Percentiles rank a stretch among this genome's conserved stretches.
These are phyloP conservation scores for Bilobella aurantiaca DNA, from an alignment of 1,140 invertebrate species.

Conservation along the genomic window DNA sequence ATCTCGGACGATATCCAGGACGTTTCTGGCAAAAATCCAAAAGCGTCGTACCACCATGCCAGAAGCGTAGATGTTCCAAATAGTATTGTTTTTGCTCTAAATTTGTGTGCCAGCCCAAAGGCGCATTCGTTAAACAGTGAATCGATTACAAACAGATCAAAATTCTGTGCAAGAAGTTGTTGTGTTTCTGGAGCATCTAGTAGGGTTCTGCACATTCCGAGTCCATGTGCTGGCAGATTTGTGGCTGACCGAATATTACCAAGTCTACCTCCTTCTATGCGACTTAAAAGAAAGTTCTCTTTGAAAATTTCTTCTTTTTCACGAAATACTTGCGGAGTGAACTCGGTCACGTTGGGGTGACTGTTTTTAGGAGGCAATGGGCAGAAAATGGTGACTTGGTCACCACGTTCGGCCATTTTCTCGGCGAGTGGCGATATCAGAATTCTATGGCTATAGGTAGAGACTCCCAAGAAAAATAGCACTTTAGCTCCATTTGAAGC, in stretches of 20 bases:
- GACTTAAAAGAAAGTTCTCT: background rate
- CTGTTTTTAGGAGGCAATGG: background rate
- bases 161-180: conserved; percentile 10
- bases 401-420: background rate
- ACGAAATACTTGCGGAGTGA: conserved; percentile 7
- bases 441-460: conserved; percentile 8
- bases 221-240: no score
- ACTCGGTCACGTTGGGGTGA: conserved; percentile 14
- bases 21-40: background rate
- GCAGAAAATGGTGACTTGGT: background rate
- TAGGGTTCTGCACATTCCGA: background rate
- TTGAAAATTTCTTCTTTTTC: background rate
- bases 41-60: conserved; percentile 6
- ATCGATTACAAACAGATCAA: conserved; percentile 37
- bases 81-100: conserved; percentile 10
- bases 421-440: background rate
- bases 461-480: conserved; percentile 16
- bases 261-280: background rate
- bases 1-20: conserved; percentile 16
- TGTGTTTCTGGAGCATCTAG: background rate
- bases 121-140: conserved; percentile 35
- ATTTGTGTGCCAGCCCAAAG: conserved; percentile 21
- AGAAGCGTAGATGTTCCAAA: conserved; percentile 7
- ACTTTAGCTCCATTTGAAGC: conserved; percentile 1
- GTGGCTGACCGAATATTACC: no score